Conservation (phyloP, 2,888 invertebrate species). For the Autographa pulchrina region DNA sequence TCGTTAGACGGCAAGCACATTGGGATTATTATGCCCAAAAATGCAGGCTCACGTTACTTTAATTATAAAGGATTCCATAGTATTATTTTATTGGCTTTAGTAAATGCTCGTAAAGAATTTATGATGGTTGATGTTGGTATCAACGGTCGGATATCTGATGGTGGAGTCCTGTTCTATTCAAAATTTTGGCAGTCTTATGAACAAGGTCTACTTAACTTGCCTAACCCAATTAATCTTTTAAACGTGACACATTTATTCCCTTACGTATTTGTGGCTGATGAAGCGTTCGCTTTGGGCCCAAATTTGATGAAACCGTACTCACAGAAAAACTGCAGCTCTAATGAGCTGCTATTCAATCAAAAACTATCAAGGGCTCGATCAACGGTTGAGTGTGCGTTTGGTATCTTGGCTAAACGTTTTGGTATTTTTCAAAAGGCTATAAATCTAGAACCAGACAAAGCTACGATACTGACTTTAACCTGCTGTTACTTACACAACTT, state of each 20-base stretch:
- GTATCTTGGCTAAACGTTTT: constrained; percentile 10
- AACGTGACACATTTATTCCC: constrained; percentile 7
- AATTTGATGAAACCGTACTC: constrained; percentile 11
- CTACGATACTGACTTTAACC: constrained; percentile 1
- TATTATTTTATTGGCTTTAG: constrained; percentile 12
- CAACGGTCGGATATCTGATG: constrained; percentile 1
- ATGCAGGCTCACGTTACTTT: neutral
- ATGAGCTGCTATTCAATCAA: constrained; percentile 9
- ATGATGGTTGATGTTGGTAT: constrained; percentile 17
- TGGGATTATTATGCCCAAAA: neutral
- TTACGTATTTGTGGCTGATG: constrained; percentile 8
- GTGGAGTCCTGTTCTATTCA: constrained; percentile 12
- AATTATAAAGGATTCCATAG: constrained; percentile 10
- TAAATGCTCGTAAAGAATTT: constrained; percentile 17
- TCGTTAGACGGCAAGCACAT: constrained; percentile 9
- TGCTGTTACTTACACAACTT: constrained; percentile 18
- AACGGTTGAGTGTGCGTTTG: constrained; percentile 17
- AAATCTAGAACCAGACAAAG: constrained; percentile 8
- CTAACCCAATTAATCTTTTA: constrained; percentile 6
- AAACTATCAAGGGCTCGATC: constrained; percentile 14
- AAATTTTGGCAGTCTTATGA: constrained; percentile 14
- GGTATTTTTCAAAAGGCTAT: constrained; percentile 20
- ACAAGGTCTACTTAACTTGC: constrained; percentile 13
- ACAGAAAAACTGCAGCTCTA: constrained; percentile 3
- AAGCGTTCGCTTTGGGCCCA: constrained; percentile 6